Evolutionary conservation across 2,888 invertebrate genomes (phyloP).

Genomic region (Caenorhabditis sp.): DNA sequence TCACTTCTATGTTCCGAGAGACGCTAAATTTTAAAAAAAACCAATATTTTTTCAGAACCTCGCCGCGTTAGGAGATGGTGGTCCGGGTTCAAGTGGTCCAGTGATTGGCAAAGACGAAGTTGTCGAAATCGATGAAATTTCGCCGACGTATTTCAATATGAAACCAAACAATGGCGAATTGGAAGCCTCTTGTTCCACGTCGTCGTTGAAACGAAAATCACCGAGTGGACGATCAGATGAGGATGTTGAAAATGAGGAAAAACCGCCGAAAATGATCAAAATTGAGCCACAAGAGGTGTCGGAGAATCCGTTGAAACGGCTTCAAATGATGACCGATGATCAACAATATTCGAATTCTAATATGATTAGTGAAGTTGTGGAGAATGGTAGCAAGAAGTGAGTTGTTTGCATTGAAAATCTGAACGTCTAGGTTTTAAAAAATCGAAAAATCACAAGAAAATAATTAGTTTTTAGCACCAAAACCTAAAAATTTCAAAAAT

Average conservation of each 20-base stretch:
- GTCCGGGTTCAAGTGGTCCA: background rate
- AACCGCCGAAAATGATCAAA: slow-evolving; percentile 8
- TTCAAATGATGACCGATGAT: slow-evolving; percentile 30
- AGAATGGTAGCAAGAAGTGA: slow-evolving; percentile 26
- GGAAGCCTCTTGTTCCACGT: background rate
- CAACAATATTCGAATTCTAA: slow-evolving; percentile 19
- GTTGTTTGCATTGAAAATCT: slow-evolving; percentile 8
- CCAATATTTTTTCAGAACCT: background rate
- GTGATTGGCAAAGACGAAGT: slow-evolving; percentile 6
- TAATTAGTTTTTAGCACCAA: too few species aligned
- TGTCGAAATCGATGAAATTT: slow-evolving; percentile 28
- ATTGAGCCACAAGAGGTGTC: background rate
- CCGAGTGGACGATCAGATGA: background rate
- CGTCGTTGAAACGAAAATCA: slow-evolving; percentile 23
- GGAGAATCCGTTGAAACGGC: slow-evolving; percentile 19
- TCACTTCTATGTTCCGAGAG: background rate
- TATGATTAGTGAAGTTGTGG: slow-evolving; percentile 35
- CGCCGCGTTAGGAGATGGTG: background rate
- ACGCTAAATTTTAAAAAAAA: background rate
- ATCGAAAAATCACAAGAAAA: too few species aligned
- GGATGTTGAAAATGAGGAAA: background rate
- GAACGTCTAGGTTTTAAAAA: background rate
- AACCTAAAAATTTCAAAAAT: background rate
- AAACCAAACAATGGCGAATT: too few species aligned
- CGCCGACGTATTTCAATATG: slow-evolving; percentile 11